phyloP scores from a whole-genome alignment of 2,113 vertebrate genomes.

The Microtus pennsylvanicus region DNA sequence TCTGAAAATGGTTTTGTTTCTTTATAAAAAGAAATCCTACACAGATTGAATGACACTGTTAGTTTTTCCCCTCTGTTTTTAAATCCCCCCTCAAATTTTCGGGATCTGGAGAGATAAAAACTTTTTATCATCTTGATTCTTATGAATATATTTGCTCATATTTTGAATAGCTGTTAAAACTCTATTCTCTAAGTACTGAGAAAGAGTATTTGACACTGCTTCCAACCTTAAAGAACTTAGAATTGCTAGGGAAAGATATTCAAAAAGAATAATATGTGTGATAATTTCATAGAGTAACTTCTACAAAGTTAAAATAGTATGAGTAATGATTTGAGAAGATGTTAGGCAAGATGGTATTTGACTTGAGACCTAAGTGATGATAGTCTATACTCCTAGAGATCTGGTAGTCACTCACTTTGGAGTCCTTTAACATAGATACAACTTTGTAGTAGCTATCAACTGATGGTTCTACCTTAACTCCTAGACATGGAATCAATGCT shows the following conservation, averaged over 20 bases:
- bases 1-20: conserved; percentile 54
- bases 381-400: background rate
- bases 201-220: background rate
- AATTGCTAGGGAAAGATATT: background rate
- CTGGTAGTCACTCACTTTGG: background rate
- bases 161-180: background rate
- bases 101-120: background rate
- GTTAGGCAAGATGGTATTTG: background rate
- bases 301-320: background rate
- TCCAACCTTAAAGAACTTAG: background rate
- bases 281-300: background rate
- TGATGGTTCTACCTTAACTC: background rate
- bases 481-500: background rate
- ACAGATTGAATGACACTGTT: background rate
- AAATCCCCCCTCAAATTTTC: background rate
- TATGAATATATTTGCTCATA: background rate
- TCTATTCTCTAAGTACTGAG: background rate
- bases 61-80: background rate
- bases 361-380: background rate
- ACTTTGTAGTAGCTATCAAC: background rate
- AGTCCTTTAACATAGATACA: background rate
- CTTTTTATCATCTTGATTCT: background rate
- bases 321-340: background rate
- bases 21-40: conserved; percentile 47
- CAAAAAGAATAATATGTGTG: background rate